A percentile compares a stretch with the other conserved stretches of the same genome.
These are phyloP conservation scores for Calosoma granatense DNA, from an alignment of 1,140 invertebrate genomes.

Conservation along the genomic window DNA sequence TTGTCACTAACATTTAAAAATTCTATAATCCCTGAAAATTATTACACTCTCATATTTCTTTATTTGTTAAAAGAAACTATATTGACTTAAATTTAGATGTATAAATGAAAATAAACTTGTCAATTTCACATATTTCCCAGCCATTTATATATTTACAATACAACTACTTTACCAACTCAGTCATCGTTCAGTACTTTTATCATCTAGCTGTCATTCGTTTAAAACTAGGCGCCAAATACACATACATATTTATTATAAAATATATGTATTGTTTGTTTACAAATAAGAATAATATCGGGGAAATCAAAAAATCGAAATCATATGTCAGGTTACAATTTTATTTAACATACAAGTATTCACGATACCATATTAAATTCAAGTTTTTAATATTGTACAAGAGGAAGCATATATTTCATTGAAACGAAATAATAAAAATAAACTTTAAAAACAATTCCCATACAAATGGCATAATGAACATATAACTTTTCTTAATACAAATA, in stretches of 20 bases:
- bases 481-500: too few relatives aligned
- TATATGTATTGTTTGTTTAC: too few relatives aligned
- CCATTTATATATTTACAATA: background rate
- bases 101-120: constrained; percentile 3
- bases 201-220: background rate
- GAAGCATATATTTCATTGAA: constrained; percentile 3
- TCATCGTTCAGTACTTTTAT: background rate
- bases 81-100: background rate
- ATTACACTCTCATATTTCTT: background rate
- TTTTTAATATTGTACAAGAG: constrained; percentile 2
- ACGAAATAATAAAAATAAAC: too few relatives aligned
- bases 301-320: too few relatives aligned
- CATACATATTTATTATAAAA: too few relatives aligned
- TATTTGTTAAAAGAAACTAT: background rate
- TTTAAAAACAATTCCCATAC: too few relatives aligned
- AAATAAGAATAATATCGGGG: too few relatives aligned
- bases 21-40: background rate
- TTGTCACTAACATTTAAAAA: constrained; percentile 9
- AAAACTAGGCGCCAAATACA: background rate
- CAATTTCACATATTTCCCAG: constrained; percentile 2
- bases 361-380: background rate
- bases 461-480: too few relatives aligned
- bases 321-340: constrained; percentile 1
- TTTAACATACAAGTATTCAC: constrained; percentile 6
- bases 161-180: background rate